Evolutionary conservation across 2,113 vertebrate genomes (phyloP).

Genomic region (Picathartes gymnocephalus): DNA sequence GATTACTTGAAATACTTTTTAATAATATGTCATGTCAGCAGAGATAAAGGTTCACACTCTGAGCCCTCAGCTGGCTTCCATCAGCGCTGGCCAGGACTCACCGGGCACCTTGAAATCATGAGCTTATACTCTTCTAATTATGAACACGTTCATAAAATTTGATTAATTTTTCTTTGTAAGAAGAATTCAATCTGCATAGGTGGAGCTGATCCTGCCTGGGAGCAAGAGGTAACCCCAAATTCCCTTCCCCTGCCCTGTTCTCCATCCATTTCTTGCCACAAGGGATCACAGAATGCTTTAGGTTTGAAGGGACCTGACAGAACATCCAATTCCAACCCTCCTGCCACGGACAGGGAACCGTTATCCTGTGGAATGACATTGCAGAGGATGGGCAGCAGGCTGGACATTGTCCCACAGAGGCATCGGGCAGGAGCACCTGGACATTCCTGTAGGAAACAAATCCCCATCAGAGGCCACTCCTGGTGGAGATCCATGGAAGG

Average conservation of each 20-base stretch:
- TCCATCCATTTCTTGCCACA: rapidly evolving
- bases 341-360: rapidly evolving
- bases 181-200: neutral
- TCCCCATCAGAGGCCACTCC: neutral
- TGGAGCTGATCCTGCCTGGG: neutral
- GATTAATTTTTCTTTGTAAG: neutral
- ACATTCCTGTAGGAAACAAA: neutral
- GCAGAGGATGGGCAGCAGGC: neutral
- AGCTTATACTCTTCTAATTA: neutral
- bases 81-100: neutral
- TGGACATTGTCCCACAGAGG: neutral
- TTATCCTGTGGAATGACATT: rapidly evolving
- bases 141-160: neutral
- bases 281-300: neutral
- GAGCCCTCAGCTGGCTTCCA: slow-evolving; percentile 63
- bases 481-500: rapidly evolving
- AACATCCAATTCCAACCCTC: neutral
- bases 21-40: slow-evolving; percentile 67
- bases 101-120: neutral
- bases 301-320: neutral
- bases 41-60: slow-evolving; percentile 55
- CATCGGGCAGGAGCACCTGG: neutral
- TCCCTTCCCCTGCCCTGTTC: neutral
- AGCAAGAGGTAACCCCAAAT: neutral
- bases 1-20: slow-evolving; percentile 58